Evolutionary conservation across 2,888 invertebrate genomes (phyloP).

Genomic region (Heptascelio sp.): DNA sequence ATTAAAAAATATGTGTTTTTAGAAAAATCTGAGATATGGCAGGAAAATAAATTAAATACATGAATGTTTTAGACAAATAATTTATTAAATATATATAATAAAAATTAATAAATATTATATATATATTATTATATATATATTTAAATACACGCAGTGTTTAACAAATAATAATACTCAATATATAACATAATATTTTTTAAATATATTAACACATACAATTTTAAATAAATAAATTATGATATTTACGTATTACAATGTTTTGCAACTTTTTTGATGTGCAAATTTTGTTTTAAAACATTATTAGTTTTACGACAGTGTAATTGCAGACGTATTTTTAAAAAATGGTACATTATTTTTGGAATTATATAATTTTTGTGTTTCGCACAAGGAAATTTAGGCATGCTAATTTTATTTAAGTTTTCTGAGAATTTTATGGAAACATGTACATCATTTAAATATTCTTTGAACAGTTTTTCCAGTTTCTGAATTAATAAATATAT

Average conservation of each 20-base stretch:
- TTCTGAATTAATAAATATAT: background rate
- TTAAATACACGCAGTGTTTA: too few species aligned
- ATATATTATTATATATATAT: too few species aligned
- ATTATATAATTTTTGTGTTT: background rate
- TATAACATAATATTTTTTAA: too few species aligned
- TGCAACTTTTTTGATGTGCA: background rate
- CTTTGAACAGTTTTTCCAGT: background rate
- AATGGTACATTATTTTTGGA: background rate
- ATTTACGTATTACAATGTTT: background rate
- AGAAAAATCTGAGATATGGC: background rate
- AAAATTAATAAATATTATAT: too few species aligned
- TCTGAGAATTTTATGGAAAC: background rate
- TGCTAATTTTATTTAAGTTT: background rate
- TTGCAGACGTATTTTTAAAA: background rate
- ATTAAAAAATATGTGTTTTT: too few species aligned
- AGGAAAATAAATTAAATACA: too few species aligned
- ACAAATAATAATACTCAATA: too few species aligned
- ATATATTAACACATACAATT: too few species aligned
- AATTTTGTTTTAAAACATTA: background rate
- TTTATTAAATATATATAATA: too few species aligned
- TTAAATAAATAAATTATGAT: too few species aligned
- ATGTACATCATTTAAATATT: background rate
- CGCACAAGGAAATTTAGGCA: background rate
- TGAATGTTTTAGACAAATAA: too few species aligned
- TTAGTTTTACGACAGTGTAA: background rate